Base-by-base conservation (phyloP, 2,888 invertebrate species). In the Brachylomia viminalis region DNA sequence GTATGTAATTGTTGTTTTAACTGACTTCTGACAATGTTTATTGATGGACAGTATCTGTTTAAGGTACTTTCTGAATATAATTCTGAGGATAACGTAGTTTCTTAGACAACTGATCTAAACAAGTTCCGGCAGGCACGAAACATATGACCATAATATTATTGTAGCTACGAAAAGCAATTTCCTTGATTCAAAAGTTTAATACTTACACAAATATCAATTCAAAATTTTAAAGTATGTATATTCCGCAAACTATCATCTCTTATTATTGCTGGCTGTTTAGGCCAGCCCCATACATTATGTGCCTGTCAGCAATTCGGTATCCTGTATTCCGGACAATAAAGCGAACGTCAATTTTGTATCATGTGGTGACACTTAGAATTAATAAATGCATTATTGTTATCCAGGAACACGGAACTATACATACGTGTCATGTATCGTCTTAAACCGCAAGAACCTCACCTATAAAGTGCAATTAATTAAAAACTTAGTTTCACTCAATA, bases 401-500 rank as follows among this genome's bases (percentile, higher is more conserved):
- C 45, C n/a, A 79, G 54, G 72, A 79, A 79, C 49, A 82, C 62
- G 80, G 66, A 79, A 83, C 52, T 56, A 23, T 30, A 54, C 61
- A 52, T 42, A 52, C 67, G 52, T 45, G 58, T 45, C 59, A 27
- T 65, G 47, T 64, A 83, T n/a, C n/a, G n/a, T 27, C 30, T 54
- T n/a, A 78, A 82, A 62, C 15, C 15, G 27, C 27, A 68, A 67
- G 54, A 69, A 42, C 45, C 56, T 65, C 59, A 58, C 52, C 38
- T 33, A 52, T 72, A 58, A 54, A 71, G 23, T 49, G 17, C 27
- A 73, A 82, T 83, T 69, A 85, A 77, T 83, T 83, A 69, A 83
- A 77, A 68, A 52, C 67, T 61, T 56, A 75, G 56, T 65, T 42
- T 64, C 83, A 71, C 65, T 58, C 20, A 70, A 59, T 73, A 79